These are phyloP conservation scores for Bubalus kerabau DNA, from an alignment of 2,113 vertebrate species.

Conservation along the genomic window DNA sequence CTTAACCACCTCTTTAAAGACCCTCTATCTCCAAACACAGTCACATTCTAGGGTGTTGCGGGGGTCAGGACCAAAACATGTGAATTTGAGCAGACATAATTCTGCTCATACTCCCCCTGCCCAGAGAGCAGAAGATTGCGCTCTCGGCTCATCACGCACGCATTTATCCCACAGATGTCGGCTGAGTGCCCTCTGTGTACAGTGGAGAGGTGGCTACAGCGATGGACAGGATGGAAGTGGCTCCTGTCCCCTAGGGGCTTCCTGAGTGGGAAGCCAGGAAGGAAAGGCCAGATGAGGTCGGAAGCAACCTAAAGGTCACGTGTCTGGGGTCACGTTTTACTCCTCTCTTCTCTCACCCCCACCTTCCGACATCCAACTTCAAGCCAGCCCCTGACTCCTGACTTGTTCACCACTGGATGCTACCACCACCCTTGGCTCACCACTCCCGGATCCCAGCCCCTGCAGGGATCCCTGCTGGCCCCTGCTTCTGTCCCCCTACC, in stretches of 20 bases:
- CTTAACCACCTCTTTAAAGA: not conserved
- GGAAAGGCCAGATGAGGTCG: accelerated
- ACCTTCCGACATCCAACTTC: accelerated
- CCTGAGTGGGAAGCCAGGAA: not conserved
- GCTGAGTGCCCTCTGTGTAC: accelerated
- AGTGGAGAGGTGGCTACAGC: accelerated
- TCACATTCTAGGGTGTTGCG: not conserved
- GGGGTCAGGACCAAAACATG: not conserved
- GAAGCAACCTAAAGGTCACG: accelerated
- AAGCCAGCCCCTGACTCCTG: too few relatives aligned
- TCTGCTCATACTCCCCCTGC: accelerated
- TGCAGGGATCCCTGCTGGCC: not conserved
- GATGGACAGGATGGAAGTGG: not conserved
- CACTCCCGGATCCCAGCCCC: accelerated
- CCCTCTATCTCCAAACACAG: not conserved
- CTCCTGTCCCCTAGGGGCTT: not conserved
- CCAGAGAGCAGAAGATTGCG: accelerated
- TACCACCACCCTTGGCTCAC: accelerated
- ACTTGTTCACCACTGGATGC: not conserved
- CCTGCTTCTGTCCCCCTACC: not conserved
- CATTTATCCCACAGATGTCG: not conserved
- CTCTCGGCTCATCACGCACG: accelerated
- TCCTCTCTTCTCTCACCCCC: not conserved
- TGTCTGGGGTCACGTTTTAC: accelerated
- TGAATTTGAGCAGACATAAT: not conserved